Conservation (phyloP, 2,888 invertebrate species). For the Hartigia nigra region DNA sequence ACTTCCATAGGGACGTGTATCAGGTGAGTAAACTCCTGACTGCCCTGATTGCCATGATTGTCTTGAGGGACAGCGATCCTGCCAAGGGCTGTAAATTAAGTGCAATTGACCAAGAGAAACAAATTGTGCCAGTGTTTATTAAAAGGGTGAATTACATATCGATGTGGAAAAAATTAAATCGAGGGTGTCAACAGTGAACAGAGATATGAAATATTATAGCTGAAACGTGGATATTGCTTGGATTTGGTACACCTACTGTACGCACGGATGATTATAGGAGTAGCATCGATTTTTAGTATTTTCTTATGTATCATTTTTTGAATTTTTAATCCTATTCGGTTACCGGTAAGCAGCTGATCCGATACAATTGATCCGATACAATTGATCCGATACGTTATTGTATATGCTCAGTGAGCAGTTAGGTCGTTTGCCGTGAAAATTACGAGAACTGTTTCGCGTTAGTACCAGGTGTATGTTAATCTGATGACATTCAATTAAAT, state of each 20-base stretch:
- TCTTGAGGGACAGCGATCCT: background rate
- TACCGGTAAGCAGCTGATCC: background rate
- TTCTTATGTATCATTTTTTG: background rate
- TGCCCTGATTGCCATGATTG: background rate
- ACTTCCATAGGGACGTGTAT: constrained; percentile 34
- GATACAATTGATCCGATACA: no score
- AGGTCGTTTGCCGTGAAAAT: background rate
- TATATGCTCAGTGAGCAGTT: background rate
- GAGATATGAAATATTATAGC: background rate
- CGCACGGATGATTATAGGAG: background rate
- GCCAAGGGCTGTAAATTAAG: background rate
- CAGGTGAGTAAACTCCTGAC: constrained; percentile 37
- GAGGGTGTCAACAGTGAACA: background rate
- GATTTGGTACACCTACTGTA: background rate
- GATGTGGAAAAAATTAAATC: background rate
- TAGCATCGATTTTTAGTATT: background rate
- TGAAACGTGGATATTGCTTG: background rate
- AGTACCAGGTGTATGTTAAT: background rate
- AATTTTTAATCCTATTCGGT: background rate
- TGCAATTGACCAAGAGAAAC: background rate
- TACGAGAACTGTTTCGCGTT: background rate
- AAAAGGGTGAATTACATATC: background rate
- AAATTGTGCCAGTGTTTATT: background rate
- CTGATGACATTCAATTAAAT: constrained; percentile 23
- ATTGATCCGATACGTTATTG: background rate